Percentiles rank a stretch among this genome's conserved stretches.
These are phyloP conservation scores for Rallus limicola DNA, from an alignment of 2,113 vertebrate species.

Conservation along the genomic window DNA sequence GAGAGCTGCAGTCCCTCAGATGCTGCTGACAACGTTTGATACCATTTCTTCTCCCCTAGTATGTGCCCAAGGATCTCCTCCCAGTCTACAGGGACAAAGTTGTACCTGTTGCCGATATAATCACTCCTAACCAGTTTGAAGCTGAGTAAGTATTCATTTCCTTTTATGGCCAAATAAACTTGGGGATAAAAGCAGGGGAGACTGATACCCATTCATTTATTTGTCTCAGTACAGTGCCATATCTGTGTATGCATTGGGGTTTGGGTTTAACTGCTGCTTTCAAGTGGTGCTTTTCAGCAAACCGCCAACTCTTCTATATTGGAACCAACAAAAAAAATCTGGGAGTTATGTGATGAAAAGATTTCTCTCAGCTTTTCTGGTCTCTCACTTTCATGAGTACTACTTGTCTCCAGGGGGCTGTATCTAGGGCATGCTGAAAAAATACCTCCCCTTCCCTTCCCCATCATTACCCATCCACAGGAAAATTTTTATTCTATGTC, in stretches of 20 bases:
- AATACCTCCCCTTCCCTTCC: not conserved
- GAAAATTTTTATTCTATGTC: not conserved
- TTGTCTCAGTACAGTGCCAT: not conserved
- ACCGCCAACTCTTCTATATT: not conserved
- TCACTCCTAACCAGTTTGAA: constrained; percentile 98
- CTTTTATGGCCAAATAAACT: not conserved
- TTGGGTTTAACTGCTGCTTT: not conserved
- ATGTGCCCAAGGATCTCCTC: constrained; percentile 93
- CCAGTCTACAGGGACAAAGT: constrained; percentile 94
- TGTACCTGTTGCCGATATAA: constrained; percentile 94
- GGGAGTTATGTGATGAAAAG: not conserved
- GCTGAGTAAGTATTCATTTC: constrained; percentile 88
- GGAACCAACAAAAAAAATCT: not conserved
- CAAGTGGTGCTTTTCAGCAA: not conserved
- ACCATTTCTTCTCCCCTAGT: constrained; percentile 72
- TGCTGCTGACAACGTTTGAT: not conserved
- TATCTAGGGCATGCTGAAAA: not conserved
- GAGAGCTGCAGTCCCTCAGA: not conserved
- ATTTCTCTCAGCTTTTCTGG: not conserved
- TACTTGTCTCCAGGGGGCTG: not conserved
- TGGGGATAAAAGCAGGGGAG: not conserved
- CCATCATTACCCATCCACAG: not conserved
- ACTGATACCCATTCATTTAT: not conserved
- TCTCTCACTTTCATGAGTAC: not conserved
- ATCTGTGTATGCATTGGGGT: not conserved